Evolutionary conservation across 2,888 invertebrate genomes (phyloP).

Genomic region (Tupiocoris notatus): DNA sequence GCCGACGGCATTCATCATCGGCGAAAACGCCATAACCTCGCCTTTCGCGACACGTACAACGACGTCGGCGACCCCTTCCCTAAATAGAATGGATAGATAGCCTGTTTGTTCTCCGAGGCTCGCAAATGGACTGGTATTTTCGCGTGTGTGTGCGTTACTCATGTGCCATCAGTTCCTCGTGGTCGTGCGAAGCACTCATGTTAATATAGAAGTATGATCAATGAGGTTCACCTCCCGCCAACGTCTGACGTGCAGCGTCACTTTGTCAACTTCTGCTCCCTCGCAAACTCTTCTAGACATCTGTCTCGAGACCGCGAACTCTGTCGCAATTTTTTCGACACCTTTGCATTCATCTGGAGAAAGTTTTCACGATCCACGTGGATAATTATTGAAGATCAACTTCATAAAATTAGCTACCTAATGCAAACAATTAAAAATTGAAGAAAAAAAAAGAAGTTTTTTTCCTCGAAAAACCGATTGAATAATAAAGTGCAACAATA

Average conservation of each 20-base stretch:
- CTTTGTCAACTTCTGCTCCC: not conserved
- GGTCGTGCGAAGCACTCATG: not conserved
- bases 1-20: constrained; percentile 20
- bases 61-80: not conserved
- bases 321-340: not conserved
- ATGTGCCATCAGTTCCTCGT: no score
- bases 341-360: no score
- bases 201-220: not conserved
- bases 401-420: not conserved
- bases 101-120: no score
- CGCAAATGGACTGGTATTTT: not conserved
- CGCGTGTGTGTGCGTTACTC: not conserved
- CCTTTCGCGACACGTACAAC: not conserved
- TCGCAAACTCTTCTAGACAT: not conserved
- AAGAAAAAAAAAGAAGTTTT: no score
- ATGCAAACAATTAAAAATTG: not conserved
- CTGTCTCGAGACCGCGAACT: not conserved
- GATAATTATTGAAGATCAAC: no score
- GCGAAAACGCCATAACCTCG: not conserved
- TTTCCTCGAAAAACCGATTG: no score
- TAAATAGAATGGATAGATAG: not conserved
- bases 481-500: no score
- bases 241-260: not conserved
- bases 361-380: no score
- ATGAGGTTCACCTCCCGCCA: not conserved